Evolutionary conservation across 2,797 vertebrate species (phyloP).

Genomic region (Sitta carolinensis): DNA sequence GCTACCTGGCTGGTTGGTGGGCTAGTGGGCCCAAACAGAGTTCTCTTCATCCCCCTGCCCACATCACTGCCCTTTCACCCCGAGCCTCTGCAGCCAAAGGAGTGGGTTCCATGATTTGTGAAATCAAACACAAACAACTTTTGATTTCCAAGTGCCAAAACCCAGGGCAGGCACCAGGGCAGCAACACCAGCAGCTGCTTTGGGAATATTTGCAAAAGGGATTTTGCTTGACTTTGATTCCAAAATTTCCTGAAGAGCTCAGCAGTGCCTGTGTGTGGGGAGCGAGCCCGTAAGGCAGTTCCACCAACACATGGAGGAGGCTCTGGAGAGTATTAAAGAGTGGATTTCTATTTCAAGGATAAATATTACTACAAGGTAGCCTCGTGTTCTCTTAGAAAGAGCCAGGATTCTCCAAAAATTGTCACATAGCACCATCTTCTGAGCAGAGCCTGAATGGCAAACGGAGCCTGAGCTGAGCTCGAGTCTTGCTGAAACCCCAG

Average conservation of each 20-base stretch:
- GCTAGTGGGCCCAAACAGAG: background rate
- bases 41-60: background rate
- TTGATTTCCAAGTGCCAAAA: background rate
- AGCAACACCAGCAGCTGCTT: fast-evolving
- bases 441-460: constrained; percentile 38
- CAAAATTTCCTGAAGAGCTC: background rate
- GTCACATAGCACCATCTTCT: constrained; percentile 64
- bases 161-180: background rate
- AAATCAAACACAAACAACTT: background rate
- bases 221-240: background rate
- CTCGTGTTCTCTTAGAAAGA: background rate
- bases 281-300: background rate
- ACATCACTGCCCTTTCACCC: background rate
- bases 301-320: background rate
- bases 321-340: background rate
- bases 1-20: background rate
- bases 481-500: fast-evolving
- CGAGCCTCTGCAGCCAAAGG: background rate
- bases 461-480: background rate
- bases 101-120: fast-evolving
- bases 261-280: fast-evolving
- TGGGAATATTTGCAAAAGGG: background rate
- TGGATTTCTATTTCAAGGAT: background rate
- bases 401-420: background rate
- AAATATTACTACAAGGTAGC: background rate